Evolutionary conservation across 2,113 vertebrate genomes (phyloP), one percentile per base, ranked within the genome.

Genomic region (Opisthocomus hoazin): DNA sequence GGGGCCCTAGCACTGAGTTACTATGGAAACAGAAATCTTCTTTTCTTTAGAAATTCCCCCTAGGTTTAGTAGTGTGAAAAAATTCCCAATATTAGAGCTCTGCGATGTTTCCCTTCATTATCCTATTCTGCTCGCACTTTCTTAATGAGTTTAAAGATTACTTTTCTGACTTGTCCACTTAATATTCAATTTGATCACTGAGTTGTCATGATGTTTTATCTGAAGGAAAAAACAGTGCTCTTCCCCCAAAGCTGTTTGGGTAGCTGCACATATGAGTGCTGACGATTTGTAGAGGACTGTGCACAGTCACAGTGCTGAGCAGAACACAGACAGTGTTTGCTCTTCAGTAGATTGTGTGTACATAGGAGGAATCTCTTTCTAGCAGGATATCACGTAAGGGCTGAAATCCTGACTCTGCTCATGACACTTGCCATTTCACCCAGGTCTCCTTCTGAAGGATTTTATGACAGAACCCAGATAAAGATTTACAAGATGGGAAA

Each of bases 21-120:
- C 98, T 97, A 98, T 98, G 97, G 98, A 96, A 98, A 98, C 97
- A 84, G 93, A 90, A 78, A 96, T 97, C 90, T 97, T 96, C 94
- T 97, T 97, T 97, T 96, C 97, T 96, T 93, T 91, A 70, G 92
- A 96, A 86, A 96, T 97, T 98, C 98, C 96, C 95, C 95, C 84
- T 97, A 97, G 89, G 93, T 96, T 96, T 93, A 85, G 60, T 75
- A 81, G 66, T 93, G 60, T 97, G 73, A 87, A 95, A 94, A 94
- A 86, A 68, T 9, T 91, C 64, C 70, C 64, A 41, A 8, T 89
- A 53, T 96, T 95, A 45, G 24, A 85, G 56, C 65, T 57, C 60
- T 56, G 63, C 0, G 0, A 78, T 68, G 41, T 71, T 87, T 83
- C 39, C 45, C 32, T 93, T 27, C 60, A 14, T 82, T 70, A 41